phyloP scores from a whole-genome alignment of 2,888 invertebrate species.

The Theodoxus fluviatilis region DNA sequence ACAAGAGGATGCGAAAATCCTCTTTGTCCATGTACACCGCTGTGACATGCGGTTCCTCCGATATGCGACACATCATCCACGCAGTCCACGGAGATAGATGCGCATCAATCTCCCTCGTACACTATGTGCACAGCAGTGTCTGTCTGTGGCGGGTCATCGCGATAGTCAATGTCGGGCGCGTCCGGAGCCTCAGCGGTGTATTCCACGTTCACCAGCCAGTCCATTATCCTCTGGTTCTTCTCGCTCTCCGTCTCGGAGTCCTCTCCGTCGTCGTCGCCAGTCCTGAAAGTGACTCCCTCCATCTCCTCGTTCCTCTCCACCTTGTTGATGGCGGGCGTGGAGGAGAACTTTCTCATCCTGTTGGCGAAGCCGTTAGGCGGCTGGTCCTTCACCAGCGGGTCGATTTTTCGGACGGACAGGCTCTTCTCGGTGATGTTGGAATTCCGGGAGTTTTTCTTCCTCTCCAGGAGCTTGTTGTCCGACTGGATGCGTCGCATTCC shows the following conservation, averaged over 20 bases:
- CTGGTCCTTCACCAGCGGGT: conserved; percentile 4
- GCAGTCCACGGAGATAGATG: no score
- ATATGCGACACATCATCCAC: no score
- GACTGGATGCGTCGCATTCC: conserved; percentile 30
- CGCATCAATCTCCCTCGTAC: conserved; percentile 42
- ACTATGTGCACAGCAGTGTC: conserved; percentile 50
- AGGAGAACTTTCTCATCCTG: conserved; percentile 6
- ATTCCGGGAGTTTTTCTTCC: not conserved
- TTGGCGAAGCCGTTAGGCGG: no score
- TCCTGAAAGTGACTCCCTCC: no score
- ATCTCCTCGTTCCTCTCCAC: no score
- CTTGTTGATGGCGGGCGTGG: conserved; percentile 3
- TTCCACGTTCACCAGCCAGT: conserved; percentile 37
- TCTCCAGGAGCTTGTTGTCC: conserved; percentile 31
- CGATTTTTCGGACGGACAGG: conserved; percentile 25
- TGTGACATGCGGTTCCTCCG: no score
- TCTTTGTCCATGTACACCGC: no score
- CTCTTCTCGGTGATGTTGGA: conserved; percentile 20
- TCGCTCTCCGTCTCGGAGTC: conserved; percentile 29
- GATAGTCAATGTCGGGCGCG: conserved; percentile 36
- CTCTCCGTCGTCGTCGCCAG: no score
- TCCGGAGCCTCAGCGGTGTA: conserved; percentile 33
- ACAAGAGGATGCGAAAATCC: no score
- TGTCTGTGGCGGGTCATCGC: conserved; percentile 42
- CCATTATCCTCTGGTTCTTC: conserved; percentile 29